Evolutionary conservation across 2,888 invertebrate species (phyloP), one percentile per base, ranked within the genome.

Genomic region (Rotaria magnacalcarata): DNA sequence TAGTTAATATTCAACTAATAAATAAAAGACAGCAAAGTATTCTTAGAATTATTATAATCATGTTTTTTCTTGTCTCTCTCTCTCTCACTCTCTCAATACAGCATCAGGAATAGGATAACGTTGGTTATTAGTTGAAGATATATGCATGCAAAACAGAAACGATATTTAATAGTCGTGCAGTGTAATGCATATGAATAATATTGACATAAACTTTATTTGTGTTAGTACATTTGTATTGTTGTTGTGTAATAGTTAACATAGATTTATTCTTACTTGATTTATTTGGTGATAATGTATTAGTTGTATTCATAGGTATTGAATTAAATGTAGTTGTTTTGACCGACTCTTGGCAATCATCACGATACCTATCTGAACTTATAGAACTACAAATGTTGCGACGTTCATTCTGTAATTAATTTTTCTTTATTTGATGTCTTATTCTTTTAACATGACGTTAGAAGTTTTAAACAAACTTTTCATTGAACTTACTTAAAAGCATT

Each of bases 401-500:
- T 19, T 67, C 2, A 27, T 24, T 67, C 34, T 34, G 16, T 24
- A 1, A 8, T 24, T 56, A 21, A 24, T 21, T 56, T 21, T 54
- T 4, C 21, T 54, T 54, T 54, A 24, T 56, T 0, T 56, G 8
- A 8, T 56, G 8, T 24, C 24, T 24, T 56, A 56, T 56, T 56
- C 24, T 56, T 24, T 5, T 56, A 21, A 21, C 34, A 34, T 56
- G 6, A 21, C 24, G 7, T 24, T 56, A 24, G 24, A 8, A 24
- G 0, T 24, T 7, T 56, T 8, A 8, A 56, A 0, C 8, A 24
- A 21, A 56, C 7, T 24, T 24, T 0, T 24, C 6, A 7, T 56
- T 21, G 24, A 75, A 85, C 86, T 85, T 85, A 86, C 86, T 85
- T 74, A 86, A 47, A 54, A 86, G 85, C 86, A 86, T 86, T 86